Base-by-base conservation (phyloP, 2,797 vertebrate genomes). In the Oryzias sinensis region DNA sequence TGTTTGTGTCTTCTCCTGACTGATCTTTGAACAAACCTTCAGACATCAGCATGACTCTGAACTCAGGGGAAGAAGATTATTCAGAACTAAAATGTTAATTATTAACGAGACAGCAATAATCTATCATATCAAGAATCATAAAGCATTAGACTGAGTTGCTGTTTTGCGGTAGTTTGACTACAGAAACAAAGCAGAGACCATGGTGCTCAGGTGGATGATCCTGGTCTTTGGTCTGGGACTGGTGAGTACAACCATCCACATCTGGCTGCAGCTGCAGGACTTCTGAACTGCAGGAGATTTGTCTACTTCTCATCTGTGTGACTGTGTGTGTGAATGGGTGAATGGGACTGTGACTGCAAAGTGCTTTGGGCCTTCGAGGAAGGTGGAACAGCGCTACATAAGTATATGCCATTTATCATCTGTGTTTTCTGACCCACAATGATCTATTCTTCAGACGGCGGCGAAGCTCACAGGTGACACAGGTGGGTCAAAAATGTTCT, bases 401-500 rank as follows among this genome's bases (percentile, higher is more conserved):
- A 22, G 20, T 2, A 22, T 3, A 22, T 3, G 20, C 20, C 20
- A 22, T 22, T 22, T 22, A 2, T 22, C 20, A 22, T 22, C 20
- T 22, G 4, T 33, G 27, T 6, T 27, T 18, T 37, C 37, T 2
- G 11, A 9, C 14, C 25, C 41, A 17, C 41, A 44, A 1, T 33
- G 1, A 48, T 59, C 25, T 2, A 9, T 62, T 60, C 53, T 49
- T n/a, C 29, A 87, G 85, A 44, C 64, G 25, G 17, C 66, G 43
- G 74, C 76, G 14, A 53, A 75, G 41, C 59, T 82, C 14, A 68
- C 79, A 16, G 25, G 79, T 46, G 77, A 87, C 47, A 80, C 72
- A 70, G 79, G 85, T 85, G 29, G 56, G 68, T 66, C 15, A 56
- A 29, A 27, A 29, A 11, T 15, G 9, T 42, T 42, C 15, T 16